Evolutionary conservation across 2,113 vertebrate genomes (phyloP).

Genomic region (Archilochus colubris): DNA sequence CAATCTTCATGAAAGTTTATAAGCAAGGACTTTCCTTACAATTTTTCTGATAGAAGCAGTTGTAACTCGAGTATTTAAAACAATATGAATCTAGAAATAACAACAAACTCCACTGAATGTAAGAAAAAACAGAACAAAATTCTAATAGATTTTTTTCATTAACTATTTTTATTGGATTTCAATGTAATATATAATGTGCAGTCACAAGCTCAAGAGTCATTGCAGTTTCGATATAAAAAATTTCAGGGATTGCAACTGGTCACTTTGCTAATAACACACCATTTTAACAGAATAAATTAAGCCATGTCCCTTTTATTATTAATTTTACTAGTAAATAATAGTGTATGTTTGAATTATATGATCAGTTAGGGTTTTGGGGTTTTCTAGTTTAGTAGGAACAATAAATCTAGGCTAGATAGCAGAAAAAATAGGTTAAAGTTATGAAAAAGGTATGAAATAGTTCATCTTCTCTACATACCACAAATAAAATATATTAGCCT

Average conservation of each 20-base stretch:
- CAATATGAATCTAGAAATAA: background rate
- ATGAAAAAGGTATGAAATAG: background rate
- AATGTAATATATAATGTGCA: background rate
- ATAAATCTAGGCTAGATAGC: background rate
- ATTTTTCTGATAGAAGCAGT: background rate
- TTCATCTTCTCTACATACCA: background rate
- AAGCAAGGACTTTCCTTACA: background rate
- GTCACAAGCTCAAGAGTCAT: background rate
- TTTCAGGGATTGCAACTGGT: background rate
- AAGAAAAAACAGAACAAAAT: background rate
- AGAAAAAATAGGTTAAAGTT: background rate
- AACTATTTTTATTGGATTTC: background rate
- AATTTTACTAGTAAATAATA: background rate
- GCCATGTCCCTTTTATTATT: background rate
- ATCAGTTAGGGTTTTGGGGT: background rate
- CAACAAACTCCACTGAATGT: background rate
- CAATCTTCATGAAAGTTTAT: background rate
- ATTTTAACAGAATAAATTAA: background rate
- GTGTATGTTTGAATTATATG: background rate
- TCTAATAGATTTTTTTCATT: background rate
- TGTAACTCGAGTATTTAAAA: background rate
- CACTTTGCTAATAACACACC: background rate
- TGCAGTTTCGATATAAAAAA: background rate
- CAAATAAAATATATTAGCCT: background rate
- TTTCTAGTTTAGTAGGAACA: background rate